Conservation (phyloP, 2,888 invertebrate genomes). For the Drosophila formosana region DNA sequence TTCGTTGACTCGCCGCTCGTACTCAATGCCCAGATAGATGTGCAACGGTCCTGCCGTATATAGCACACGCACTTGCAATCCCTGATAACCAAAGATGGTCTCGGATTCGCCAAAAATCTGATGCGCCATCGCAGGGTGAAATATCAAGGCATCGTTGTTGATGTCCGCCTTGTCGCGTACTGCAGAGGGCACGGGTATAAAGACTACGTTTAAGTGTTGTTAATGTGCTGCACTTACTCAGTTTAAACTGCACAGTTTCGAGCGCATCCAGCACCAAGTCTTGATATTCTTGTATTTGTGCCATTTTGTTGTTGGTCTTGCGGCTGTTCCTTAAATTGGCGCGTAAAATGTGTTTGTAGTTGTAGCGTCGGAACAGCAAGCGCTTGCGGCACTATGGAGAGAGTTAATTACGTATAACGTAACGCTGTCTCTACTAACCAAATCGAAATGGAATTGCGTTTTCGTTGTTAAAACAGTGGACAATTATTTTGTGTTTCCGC, state of each 20-base stretch:
- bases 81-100: constrained; percentile 96
- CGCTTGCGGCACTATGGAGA: constrained; percentile 28
- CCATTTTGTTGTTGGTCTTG: constrained; percentile 56
- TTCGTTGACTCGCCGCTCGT: constrained; percentile 88
- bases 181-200: constrained; percentile 65
- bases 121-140: constrained; percentile 95
- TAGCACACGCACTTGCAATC: constrained; percentile 91
- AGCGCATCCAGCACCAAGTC: constrained; percentile 82
- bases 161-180: constrained; percentile 89
- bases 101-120: constrained; percentile 97
- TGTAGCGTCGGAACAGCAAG: constrained; percentile 37
- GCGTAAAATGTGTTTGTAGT: constrained; percentile 63
- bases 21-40: constrained; percentile 91
- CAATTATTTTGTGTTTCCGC: constrained; percentile 9
- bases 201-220: neutral
- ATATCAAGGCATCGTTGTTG: constrained; percentile 88
- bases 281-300: constrained; percentile 82
- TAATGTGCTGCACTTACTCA: constrained; percentile 73
- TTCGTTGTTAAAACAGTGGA: constrained; percentile 30
- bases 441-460: constrained; percentile 1
- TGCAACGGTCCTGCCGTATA: constrained; percentile 93
- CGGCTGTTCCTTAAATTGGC: constrained; percentile 58
- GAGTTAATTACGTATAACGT: constrained; percentile 21
- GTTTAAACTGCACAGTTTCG: constrained; percentile 83
- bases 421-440: constrained; percentile 6